These are phyloP conservation scores for Urocitellus parryii DNA, from an alignment of 2,113 vertebrate species.

Conservation along the genomic window DNA sequence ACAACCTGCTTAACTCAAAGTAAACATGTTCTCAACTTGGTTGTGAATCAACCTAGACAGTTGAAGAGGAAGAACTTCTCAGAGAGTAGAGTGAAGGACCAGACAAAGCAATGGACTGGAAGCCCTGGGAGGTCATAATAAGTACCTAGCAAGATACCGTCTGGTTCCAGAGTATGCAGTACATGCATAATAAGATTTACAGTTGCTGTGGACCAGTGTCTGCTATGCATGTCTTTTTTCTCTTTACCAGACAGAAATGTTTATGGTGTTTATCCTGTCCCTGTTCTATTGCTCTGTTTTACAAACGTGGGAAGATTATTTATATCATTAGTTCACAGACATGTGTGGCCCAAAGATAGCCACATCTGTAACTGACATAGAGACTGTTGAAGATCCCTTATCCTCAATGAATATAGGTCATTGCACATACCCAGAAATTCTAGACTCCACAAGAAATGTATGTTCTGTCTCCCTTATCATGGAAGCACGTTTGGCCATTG, in stretches of 20 bases:
- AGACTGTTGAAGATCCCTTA: not conserved
- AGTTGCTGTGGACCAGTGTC: not conserved
- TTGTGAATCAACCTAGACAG: not conserved
- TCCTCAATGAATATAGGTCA: not conserved
- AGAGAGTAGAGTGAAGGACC: not conserved
- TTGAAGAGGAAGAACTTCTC: not conserved
- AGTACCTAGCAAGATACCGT: not conserved
- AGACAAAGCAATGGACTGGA: not conserved
- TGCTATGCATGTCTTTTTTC: not conserved
- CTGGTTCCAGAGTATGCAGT: not conserved
- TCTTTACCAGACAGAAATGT: not conserved
- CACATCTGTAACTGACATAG: not conserved
- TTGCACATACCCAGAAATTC: not conserved
- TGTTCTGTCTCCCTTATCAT: not conserved
- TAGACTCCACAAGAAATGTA: not conserved
- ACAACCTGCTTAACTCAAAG: not conserved
- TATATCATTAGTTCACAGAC: not conserved
- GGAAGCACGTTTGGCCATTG: not conserved
- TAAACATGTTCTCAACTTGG: not conserved
- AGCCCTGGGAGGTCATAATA: not conserved
- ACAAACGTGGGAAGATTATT: not conserved
- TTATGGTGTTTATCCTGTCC: not conserved
- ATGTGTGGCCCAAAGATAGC: not conserved
- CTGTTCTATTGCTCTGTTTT: not conserved
- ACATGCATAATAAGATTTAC: not conserved